Percentiles rank a stretch among this genome's conserved stretches.
phyloP scores from a whole-genome alignment of 2,797 vertebrate species.

The Rhodeus uyekii region DNA sequence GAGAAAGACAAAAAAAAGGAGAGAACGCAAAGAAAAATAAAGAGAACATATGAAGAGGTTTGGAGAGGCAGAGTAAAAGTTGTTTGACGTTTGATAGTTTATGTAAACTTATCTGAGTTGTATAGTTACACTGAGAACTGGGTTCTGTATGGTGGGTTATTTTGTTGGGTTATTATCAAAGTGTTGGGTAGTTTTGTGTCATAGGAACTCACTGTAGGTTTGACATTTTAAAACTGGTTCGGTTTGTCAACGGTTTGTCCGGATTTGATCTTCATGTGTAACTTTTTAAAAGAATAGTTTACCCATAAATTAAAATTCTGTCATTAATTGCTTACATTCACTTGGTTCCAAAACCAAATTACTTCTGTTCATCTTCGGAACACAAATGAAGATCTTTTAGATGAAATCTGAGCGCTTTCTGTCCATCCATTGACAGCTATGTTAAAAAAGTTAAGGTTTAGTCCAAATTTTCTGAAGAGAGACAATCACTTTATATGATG shows the following conservation, averaged over 20 bases:
- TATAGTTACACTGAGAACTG: neutral
- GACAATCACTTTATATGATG: too few relatives aligned
- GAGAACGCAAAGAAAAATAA: neutral
- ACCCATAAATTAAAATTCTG: too few relatives aligned
- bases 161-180: neutral
- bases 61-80: conserved; percentile 4
- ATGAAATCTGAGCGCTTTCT: too few relatives aligned
- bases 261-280: neutral
- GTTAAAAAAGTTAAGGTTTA: too few relatives aligned
- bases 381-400: too few relatives aligned
- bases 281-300: neutral
- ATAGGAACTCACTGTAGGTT: neutral
- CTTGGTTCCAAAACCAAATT: too few relatives aligned
- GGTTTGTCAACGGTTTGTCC: neutral
- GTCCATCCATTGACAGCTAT: too few relatives aligned
- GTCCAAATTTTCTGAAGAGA: too few relatives aligned
- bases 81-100: neutral
- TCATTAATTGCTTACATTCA: too few relatives aligned
- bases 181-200: neutral
- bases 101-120: neutral
- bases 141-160: neutral
- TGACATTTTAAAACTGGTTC: neutral
- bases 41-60: conserved; percentile 2
- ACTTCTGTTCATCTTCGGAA: too few relatives aligned
- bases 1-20: conserved; percentile 8